These are phyloP conservation scores for Enchytraeus crypticus DNA, from an alignment of 2,888 invertebrate species.

Conservation along the genomic window DNA sequence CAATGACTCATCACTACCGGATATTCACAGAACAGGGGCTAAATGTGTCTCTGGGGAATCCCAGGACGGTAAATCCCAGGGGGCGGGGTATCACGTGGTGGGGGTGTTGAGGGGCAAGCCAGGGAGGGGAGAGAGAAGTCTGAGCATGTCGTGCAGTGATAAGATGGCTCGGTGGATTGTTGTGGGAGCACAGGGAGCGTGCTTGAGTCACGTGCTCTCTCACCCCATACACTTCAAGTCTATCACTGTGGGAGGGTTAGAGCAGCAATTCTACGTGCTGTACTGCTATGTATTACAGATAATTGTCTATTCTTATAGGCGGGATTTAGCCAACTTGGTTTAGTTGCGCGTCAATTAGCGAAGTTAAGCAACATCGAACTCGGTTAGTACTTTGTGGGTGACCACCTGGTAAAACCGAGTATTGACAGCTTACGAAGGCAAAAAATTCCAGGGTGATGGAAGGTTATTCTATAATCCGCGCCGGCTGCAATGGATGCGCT, in stretches of 20 bases:
- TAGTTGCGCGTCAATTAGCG: no score
- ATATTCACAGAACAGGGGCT: constrained; percentile 73
- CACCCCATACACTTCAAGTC: constrained; percentile 63
- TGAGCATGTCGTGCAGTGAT: constrained; percentile 87
- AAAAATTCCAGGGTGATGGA: no score
- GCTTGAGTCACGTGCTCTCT: constrained; percentile 62
- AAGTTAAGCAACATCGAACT: no score
- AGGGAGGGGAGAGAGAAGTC: constrained; percentile 76
- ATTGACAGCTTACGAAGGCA: no score
- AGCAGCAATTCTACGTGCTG: background rate
- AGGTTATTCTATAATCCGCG: no score
- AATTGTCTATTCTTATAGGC: no score
- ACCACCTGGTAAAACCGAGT: no score
- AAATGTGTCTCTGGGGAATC: constrained; percentile 59
- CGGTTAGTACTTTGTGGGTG: no score
- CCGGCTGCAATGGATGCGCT: no score
- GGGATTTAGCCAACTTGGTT: no score
- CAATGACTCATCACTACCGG: no score
- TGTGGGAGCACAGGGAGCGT: constrained; percentile 64
- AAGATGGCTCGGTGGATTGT: constrained; percentile 83
- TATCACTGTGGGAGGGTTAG: constrained; percentile 62
- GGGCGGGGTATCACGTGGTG: constrained; percentile 58
- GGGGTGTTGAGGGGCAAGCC: constrained; percentile 76
- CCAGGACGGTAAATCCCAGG: constrained; percentile 57
- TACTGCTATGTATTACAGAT: background rate